Conservation (phyloP, 1,140 invertebrate genomes). For the Caenorhabditis tropicalis region DNA sequence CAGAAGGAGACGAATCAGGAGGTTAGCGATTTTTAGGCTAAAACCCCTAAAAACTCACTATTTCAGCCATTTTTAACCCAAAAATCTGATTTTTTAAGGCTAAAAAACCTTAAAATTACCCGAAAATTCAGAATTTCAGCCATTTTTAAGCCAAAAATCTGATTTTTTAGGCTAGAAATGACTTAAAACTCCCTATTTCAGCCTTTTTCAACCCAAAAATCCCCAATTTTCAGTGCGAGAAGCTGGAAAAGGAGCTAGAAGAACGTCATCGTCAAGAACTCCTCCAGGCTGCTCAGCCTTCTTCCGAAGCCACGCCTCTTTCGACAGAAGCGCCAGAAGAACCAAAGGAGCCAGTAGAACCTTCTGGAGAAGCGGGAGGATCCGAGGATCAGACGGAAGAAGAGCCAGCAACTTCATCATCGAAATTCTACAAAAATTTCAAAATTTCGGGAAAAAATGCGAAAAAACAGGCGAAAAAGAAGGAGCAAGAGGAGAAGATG, state of each 20-base stretch:
- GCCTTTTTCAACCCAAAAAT: neutral
- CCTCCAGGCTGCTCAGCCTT: neutral
- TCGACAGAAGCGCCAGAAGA: too few species aligned
- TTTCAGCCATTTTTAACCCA: neutral
- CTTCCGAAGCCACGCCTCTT: neutral
- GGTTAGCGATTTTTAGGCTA: neutral
- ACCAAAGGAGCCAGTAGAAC: too few species aligned
- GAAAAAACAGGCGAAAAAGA: constrained; percentile 56
- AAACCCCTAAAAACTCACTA: neutral
- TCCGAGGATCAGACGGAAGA: too few species aligned
- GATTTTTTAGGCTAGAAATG: neutral
- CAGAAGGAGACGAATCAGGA: constrained; percentile 38
- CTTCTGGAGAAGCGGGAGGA: neutral
- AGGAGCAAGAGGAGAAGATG: constrained; percentile 33
- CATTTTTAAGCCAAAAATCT: neutral
- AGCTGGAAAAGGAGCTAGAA: constrained; percentile 34
- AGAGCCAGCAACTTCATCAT: too few species aligned
- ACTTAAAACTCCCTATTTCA: too few species aligned
- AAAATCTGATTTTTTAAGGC: neutral
- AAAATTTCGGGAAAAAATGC: constrained; percentile 2
- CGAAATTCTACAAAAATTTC: constrained; percentile 44
- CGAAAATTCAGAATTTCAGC: neutral
- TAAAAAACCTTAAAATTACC: too few species aligned
- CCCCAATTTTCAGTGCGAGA: neutral
- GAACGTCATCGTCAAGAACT: constrained; percentile 37